Evolutionary conservation across 2,888 invertebrate species (phyloP).

Genomic region (Meteorus colon): DNA sequence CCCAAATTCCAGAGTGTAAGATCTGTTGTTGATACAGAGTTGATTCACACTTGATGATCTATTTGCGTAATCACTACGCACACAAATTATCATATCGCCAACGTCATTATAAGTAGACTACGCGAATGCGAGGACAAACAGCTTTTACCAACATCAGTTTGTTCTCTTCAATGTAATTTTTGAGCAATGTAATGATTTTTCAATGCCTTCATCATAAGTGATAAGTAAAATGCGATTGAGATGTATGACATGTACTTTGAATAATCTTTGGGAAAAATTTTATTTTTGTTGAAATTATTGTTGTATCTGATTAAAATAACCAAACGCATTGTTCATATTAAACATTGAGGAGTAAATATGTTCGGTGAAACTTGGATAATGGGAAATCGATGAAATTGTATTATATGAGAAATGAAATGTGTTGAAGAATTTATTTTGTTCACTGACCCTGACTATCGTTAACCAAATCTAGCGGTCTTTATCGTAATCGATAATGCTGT

Average conservation of each 20-base stretch:
- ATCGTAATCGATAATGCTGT: constrained; percentile 23
- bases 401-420: background rate
- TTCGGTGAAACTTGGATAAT: background rate
- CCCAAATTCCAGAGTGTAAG: background rate
- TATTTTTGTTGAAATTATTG: background rate
- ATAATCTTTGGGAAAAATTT: background rate
- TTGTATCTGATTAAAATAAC: background rate
- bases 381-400: background rate
- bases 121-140: background rate
- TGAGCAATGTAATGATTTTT: background rate
- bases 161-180: too few species aligned
- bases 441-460: background rate
- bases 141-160: too few species aligned
- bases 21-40: background rate
- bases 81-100: background rate
- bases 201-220: background rate
- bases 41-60: background rate
- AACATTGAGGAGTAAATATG: background rate
- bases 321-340: background rate
- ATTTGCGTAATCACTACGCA: background rate
- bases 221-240: background rate
- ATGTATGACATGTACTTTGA: background rate
- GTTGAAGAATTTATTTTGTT: background rate
- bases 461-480: background rate
- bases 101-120: background rate